phyloP scores from a whole-genome alignment of 2,888 invertebrate genomes.

The Agapostemon virescens region DNA sequence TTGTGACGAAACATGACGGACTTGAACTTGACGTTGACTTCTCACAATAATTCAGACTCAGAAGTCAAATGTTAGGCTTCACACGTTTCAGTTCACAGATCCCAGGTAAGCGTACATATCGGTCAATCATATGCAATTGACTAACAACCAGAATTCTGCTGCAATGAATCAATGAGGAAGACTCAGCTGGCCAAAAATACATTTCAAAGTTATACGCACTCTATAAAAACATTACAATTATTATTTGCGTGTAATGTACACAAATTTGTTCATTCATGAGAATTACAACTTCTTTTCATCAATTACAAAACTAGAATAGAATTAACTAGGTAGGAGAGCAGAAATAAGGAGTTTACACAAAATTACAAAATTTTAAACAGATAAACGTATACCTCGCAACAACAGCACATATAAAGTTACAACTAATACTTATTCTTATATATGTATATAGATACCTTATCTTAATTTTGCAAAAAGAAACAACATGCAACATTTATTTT shows the following conservation, averaged over 20 bases:
- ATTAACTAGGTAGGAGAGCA: slow-evolving; percentile 70
- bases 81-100: slow-evolving; percentile 70
- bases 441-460: slow-evolving; percentile 65
- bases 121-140: slow-evolving; percentile 73
- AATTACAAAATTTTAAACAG: slow-evolving; percentile 68
- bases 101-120: slow-evolving; percentile 70
- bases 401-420: slow-evolving; percentile 72
- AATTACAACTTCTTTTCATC: slow-evolving; percentile 69
- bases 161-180: slow-evolving; percentile 74
- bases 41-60: slow-evolving; percentile 71
- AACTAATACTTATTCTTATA: slow-evolving; percentile 64
- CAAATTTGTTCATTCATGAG: slow-evolving; percentile 62
- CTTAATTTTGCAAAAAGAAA: slow-evolving; percentile 65
- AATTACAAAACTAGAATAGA: slow-evolving; percentile 71
- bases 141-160: slow-evolving; percentile 75
- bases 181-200: slow-evolving; percentile 73
- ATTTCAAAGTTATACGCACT: slow-evolving; percentile 69
- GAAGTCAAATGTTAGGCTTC: slow-evolving; percentile 69
- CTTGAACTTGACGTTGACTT: slow-evolving; percentile 77
- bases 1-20: slow-evolving; percentile 75
- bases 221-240: slow-evolving; percentile 74
- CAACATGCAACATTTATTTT: slow-evolving; percentile 67
- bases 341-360: slow-evolving; percentile 74
- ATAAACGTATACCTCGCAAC: slow-evolving; percentile 70
- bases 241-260: slow-evolving; percentile 63